Base-by-base conservation (phyloP, 1,140 invertebrate genomes). In the Ganaspis sp. region DNA sequence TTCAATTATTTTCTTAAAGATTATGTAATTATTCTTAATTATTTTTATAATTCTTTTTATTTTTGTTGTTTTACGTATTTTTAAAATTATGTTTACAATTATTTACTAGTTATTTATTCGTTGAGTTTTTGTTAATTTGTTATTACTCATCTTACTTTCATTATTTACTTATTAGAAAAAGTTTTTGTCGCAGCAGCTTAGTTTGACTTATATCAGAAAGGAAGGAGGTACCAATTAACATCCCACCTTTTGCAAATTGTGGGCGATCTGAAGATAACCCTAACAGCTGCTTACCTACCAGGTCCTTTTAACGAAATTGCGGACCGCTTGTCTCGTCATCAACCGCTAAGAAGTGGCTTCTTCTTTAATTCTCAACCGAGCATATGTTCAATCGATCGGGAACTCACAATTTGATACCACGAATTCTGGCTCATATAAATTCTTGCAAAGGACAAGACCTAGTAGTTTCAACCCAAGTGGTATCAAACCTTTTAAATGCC, bases 271-370 rank as follows among this genome's bases (percentile, higher is more conserved):
- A 54, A 77, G 9, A 83, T 86, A 37, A 49, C 76, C 0, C 40
- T 81, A 15, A 78, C 71, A 11, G 79, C 84, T 29, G 42, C 80
- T n/a, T n/a, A n/a, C n/a, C n/a, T n/a, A n/a, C n/a, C n/a, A n/a
- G n/a, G n/a, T n/a, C n/a, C n/a, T n/a, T 23, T 80, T 84, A 89
- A 90, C 77, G 79, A 69, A 8, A 81, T 86, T 9, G 83, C 84
- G 5, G 84, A 89, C 75, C 40, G 84, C 8, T 45, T 88, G n/a
- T 90, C 87, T 0, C 74, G 85, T 29, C 45, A 58, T 49, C 78
- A 73, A 15, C 9, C 9, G 9, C 77, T 80, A 8, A 85, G 70
- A 88, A 89, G 71, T 89, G 87, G 87, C 86, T 88, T 64, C 69
- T 89, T 3, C 73, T 87, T 1, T 82, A 82, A 12, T n/a, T 5